These are phyloP conservation scores for Leontopithecus rosalia DNA, from an alignment of 2,797 vertebrate species.

Conservation along the genomic window DNA sequence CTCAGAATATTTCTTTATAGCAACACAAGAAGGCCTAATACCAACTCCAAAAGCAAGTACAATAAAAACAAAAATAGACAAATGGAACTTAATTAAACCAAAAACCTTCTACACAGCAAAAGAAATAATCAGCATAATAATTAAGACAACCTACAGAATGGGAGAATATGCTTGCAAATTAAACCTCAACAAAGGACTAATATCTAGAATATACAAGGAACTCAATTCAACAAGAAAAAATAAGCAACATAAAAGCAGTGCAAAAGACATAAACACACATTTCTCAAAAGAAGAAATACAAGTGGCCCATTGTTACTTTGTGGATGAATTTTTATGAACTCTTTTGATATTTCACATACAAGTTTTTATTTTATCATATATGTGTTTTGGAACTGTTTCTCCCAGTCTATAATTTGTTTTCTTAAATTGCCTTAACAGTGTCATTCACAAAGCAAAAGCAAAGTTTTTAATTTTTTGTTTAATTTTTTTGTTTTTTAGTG, in stretches of 20 bases:
- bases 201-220: not conserved
- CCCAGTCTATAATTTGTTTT: not conserved
- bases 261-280: not conserved
- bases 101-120: not conserved
- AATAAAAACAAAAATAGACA: not conserved
- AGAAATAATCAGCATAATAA: not conserved
- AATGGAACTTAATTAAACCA: not conserved
- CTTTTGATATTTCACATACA: not conserved
- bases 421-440: not conserved
- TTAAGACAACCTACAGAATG: not conserved
- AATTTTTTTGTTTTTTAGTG: not conserved
- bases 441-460: not conserved
- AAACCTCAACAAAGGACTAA: no score
- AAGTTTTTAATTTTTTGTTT: not conserved
- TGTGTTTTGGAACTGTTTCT: not conserved
- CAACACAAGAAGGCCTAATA: not conserved
- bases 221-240: not conserved
- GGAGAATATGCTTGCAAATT: no score
- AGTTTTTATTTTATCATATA: not conserved
- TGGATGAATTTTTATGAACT: not conserved
- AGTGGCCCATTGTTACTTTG: not conserved
- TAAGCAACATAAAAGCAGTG: not conserved
- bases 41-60: not conserved
- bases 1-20: not conserved
- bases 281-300: not conserved